phyloP scores from a whole-genome alignment of 2,797 vertebrate genomes.

The Linurgus olivaceus region DNA sequence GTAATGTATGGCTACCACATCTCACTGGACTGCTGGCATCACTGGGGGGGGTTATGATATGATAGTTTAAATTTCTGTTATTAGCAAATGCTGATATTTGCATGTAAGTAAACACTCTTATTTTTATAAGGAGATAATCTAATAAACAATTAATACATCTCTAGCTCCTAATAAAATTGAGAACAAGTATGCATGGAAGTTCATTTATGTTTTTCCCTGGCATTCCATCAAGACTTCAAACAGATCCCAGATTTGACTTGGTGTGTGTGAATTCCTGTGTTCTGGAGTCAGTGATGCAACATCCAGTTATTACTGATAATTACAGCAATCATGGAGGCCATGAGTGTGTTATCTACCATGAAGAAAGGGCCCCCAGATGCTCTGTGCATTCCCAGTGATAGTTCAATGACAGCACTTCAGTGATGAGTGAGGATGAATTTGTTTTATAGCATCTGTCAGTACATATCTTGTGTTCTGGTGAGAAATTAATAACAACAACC shows the following conservation, averaged over 20 bases:
- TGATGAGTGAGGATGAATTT: not conserved
- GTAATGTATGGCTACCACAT: not conserved
- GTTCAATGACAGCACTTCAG: not conserved
- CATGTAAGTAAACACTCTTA: not conserved
- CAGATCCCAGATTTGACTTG: not conserved
- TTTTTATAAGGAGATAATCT: not conserved
- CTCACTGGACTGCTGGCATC: not conserved
- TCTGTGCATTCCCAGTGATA: not conserved
- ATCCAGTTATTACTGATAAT: not conserved
- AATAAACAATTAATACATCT: not conserved
- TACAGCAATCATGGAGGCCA: not conserved
- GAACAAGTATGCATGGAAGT: not conserved
- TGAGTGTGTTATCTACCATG: not conserved
- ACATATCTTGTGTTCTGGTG: not conserved
- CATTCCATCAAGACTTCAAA: not conserved
- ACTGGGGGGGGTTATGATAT: not conserved
- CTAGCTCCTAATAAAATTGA: not conserved
- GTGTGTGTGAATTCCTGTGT: not conserved
- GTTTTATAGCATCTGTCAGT: not conserved
- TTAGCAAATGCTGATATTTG: not conserved
- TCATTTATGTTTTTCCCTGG: not conserved
- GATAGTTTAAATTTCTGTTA: not conserved
- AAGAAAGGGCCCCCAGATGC: not conserved
- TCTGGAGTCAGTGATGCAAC: not conserved
- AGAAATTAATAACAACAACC: not conserved